A percentile compares a stretch with the other conserved stretches of the same genome.
These are phyloP conservation scores for Cyaniris semiargus DNA, from an alignment of 2,888 invertebrate species.

Conservation along the genomic window DNA sequence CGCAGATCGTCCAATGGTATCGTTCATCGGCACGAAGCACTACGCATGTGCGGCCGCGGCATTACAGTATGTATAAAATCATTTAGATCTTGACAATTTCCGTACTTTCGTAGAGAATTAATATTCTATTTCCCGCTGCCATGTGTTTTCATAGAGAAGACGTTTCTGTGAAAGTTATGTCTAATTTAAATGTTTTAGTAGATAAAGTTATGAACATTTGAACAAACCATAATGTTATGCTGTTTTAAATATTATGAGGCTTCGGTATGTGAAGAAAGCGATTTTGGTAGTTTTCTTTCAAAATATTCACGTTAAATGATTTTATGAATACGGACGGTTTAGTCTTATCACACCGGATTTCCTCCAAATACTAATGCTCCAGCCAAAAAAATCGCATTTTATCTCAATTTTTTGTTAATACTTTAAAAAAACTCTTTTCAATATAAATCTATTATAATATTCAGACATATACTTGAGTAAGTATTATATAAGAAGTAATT, in stretches of 20 bases:
- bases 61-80: slow-evolving; percentile 28
- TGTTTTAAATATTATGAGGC: not conserved
- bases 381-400: too few relatives aligned
- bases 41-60: too few relatives aligned
- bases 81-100: slow-evolving; percentile 20
- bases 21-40: too few relatives aligned
- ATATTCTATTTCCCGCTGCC: slow-evolving; percentile 19
- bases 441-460: not conserved
- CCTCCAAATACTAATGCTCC: too few relatives aligned
- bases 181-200: not conserved
- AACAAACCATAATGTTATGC: not conserved
- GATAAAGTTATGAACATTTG: not conserved
- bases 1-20: too few relatives aligned
- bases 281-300: too few relatives aligned
- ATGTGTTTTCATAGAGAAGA: slow-evolving; percentile 26
- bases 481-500: not conserved
- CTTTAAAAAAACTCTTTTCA: not conserved
- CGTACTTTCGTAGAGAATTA: slow-evolving; percentile 28
- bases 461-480: not conserved
- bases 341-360: too few relatives aligned
- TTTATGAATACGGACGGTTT: too few relatives aligned
- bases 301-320: too few relatives aligned
- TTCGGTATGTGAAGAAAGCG: not conserved
- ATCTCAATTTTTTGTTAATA: not conserved
- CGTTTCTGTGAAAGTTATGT: slow-evolving; percentile 21